phyloP scores from a whole-genome alignment of 2,113 vertebrate genomes.

The Muntiacus muntjak region DNA sequence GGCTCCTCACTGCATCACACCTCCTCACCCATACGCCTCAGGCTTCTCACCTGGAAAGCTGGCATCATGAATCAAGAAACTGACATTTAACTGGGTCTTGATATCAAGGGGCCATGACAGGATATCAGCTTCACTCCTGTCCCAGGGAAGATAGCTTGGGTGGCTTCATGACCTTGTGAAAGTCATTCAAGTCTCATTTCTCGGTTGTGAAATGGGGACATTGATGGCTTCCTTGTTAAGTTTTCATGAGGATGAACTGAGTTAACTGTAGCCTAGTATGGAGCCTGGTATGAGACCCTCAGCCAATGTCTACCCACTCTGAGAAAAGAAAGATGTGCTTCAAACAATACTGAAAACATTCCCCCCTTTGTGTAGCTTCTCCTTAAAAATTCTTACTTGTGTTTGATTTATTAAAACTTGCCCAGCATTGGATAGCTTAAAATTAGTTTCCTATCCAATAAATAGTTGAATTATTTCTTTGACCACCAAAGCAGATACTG shows the following conservation, averaged over 20 bases:
- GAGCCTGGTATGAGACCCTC: neutral
- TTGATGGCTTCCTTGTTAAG: neutral
- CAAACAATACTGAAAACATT: neutral
- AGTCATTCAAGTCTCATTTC: conserved; percentile 22
- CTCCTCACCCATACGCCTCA: neutral
- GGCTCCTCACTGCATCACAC: neutral
- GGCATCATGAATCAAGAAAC: conserved; percentile 1
- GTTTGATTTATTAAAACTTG: neutral
- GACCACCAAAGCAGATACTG: neutral
- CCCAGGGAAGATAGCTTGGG: neutral
- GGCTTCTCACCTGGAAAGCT: conserved; percentile 41
- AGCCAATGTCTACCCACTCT: neutral
- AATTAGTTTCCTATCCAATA: neutral
- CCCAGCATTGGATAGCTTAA: neutral
- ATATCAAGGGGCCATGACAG: neutral
- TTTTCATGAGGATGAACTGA: neutral
- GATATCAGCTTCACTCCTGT: neutral
- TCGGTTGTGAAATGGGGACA: neutral
- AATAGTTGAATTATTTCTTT: neutral
- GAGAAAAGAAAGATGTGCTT: neutral
- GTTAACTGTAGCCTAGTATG: neutral
- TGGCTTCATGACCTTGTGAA: conserved; percentile 59
- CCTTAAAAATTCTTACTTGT: neutral
- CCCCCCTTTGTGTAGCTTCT: neutral
- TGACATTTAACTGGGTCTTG: neutral